Base-by-base conservation (phyloP, 2,888 invertebrate species). In the Hirtodrosophila alboralis region DNA sequence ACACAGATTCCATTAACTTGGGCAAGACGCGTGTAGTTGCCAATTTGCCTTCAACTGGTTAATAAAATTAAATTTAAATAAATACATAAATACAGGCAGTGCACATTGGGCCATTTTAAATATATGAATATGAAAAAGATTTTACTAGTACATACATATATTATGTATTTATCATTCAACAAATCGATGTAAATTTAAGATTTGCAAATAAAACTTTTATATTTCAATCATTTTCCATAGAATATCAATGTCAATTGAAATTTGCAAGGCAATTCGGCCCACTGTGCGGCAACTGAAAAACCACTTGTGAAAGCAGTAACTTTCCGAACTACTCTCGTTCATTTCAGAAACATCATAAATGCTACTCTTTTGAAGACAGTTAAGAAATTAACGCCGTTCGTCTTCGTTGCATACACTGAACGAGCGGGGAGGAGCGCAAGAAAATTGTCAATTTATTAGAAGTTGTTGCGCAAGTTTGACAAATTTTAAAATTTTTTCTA, bases 381-480 rank as follows among this genome's bases (percentile, higher is more conserved):
- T 70, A 57, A 38, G 67, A 79, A 85, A 80, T 85, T 80, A 84
- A 31, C 77, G 56, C 86, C 59, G 65, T 80, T 76, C 53, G 36
- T 34, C 57, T 44, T 69, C 52, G 62, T n/a, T 76, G 65, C 71
- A 60, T 58, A 40, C 45, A 9, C 8, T 38, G 13, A 36, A n/a
- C n/a, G 23, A 3, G 10, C 5, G 14, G 43, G 38, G 44, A 26
- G 9, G n/a, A 21, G 4, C 7, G 33, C 23, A 44, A 34, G 33
- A 30, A n/a, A 31, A 52, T 48, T 30, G 31, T 8, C 73, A 62
- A 71, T 53, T 62, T 47, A 33, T 62, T 53, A 43, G 51, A 67
- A 61, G 18, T 13, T 37, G n/a, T 41, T 31, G 23, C 51, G 23
- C 23, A 14, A 44, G 30, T 23, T 51, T 51, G 56, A 3, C 27